Evolutionary conservation across 2,888 invertebrate species (phyloP).

Genomic region (Prenolepis imparis): DNA sequence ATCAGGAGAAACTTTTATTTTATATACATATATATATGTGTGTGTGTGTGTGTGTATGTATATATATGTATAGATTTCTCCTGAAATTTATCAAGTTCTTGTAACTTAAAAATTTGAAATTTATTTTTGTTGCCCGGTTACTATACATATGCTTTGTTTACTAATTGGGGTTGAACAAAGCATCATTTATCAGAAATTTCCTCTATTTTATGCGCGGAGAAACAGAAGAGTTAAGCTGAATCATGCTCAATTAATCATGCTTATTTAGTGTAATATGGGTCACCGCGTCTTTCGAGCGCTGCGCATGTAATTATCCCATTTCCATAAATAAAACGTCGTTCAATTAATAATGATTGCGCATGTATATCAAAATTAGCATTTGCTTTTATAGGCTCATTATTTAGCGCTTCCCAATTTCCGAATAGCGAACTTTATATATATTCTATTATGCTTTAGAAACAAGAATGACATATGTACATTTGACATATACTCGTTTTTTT

Average conservation of each 20-base stretch:
- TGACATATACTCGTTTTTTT: no score
- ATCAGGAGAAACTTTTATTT: not conserved
- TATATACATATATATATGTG: not conserved
- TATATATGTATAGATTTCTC: not conserved
- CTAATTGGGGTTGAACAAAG: constrained; percentile 44
- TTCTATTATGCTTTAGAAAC: not conserved
- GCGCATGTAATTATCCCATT: constrained; percentile 23
- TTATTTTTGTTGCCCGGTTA: not conserved
- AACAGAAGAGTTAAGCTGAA: constrained; percentile 57
- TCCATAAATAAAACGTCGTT: constrained; percentile 43
- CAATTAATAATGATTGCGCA: constrained; percentile 19
- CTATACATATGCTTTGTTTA: constrained; percentile 35
- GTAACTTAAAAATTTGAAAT: constrained; percentile 1
- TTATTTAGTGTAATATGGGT: constrained; percentile 47
- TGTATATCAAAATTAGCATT: constrained; percentile 9
- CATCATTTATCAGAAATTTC: constrained; percentile 58
- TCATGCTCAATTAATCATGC: constrained; percentile 57
- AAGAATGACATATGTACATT: no score
- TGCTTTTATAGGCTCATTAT: constrained; percentile 7
- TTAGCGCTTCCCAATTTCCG: not conserved
- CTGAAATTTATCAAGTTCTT: constrained; percentile 3
- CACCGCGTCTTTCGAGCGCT: constrained; percentile 42
- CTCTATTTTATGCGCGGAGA: constrained; percentile 44
- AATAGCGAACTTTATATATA: not conserved
- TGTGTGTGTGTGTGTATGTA: not conserved